phyloP scores from a whole-genome alignment of 2,888 invertebrate genomes.

The Eucera pruinosa region DNA sequence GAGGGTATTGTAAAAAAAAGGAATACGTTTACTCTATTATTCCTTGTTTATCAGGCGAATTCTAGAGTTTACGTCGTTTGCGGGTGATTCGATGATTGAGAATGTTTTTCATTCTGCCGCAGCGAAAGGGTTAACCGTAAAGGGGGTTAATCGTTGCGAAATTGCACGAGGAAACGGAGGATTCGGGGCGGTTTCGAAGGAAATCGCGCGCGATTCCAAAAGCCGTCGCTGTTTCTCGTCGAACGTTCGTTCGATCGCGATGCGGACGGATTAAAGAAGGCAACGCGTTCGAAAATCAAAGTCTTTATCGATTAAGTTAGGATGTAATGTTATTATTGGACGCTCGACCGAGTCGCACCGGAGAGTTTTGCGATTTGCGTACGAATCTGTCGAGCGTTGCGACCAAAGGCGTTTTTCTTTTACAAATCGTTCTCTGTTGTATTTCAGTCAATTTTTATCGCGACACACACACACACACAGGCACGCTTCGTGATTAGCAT shows the following conservation, averaged over 20 bases:
- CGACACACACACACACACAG: background rate
- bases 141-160: conserved; percentile 29
- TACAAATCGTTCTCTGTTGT: conserved; percentile 21
- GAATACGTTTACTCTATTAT: conserved; percentile 13
- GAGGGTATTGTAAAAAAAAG: conserved; percentile 14
- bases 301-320: conserved; percentile 33
- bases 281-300: conserved; percentile 4
- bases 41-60: background rate
- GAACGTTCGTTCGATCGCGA: background rate
- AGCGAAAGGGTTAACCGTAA: too few species aligned
- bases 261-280: background rate
- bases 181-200: conserved; percentile 7
- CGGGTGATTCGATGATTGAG: too few species aligned
- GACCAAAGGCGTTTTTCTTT: conserved; percentile 49
- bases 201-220: conserved; percentile 8
- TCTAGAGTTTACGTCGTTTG: conserved; percentile 7
- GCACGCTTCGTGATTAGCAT: background rate
- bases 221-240: conserved; percentile 1
- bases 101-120: too few species aligned
- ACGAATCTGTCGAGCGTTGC: conserved; percentile 38
- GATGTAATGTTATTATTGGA: conserved; percentile 31
- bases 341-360: conserved; percentile 18
- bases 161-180: background rate
- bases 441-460: conserved; percentile 8
- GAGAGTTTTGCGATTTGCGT: background rate